Percentiles rank a stretch among this genome's conserved stretches.
phyloP scores from a whole-genome alignment of 2,113 vertebrate species.

The Oenanthe melanoleuca region DNA sequence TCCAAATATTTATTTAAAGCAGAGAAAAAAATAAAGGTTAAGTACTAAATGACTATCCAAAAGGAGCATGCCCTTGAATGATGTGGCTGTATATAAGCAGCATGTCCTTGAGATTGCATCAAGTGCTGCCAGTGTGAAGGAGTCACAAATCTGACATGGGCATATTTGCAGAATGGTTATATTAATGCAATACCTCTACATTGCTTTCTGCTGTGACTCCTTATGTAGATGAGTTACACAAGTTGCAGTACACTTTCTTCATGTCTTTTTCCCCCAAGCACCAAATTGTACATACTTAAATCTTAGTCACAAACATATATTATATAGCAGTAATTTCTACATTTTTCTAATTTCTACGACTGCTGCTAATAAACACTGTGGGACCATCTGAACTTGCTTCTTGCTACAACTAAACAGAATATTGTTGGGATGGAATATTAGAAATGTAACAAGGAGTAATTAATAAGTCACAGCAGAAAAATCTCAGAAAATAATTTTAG shows the following conservation, averaged over 20 bases:
- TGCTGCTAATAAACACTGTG: not conserved
- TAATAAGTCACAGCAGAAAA: not conserved
- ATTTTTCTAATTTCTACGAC: too few relatives aligned
- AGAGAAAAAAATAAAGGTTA: not conserved
- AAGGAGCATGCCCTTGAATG: not conserved
- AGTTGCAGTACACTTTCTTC: not conserved
- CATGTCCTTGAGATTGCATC: not conserved
- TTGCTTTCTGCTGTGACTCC: not conserved
- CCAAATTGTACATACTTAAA: not conserved
- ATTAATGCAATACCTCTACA: not conserved
- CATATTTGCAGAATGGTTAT: not conserved
- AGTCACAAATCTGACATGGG: not conserved
- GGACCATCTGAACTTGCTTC: not conserved
- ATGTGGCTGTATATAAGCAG: not conserved
- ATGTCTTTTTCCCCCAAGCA: not conserved
- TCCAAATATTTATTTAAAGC: not conserved
- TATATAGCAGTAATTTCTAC: not conserved
- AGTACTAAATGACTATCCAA: not conserved
- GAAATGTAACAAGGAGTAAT: not conserved
- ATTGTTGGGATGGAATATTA: not conserved
- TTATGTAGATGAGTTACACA: not conserved
- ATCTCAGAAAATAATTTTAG: not conserved
- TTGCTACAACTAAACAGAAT: not conserved
- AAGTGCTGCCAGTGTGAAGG: not conserved
- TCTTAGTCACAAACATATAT: not conserved